Evolutionary conservation across 2,797 vertebrate genomes (phyloP), one percentile per base, ranked within the genome.

Genomic region (Lacerta bilineata): DNA sequence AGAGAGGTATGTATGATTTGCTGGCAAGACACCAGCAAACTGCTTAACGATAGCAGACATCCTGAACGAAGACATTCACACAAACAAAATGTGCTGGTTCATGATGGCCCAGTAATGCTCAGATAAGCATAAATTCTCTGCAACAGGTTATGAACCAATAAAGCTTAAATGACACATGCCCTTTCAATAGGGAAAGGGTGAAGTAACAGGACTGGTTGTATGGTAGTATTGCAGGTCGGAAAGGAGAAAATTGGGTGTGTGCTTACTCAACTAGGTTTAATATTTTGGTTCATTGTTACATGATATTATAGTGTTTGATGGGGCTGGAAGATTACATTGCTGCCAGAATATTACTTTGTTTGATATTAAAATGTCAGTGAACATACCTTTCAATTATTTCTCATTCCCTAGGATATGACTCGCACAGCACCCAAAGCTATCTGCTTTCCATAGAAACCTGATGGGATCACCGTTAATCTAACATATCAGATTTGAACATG

Each of bases 331-430:
- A 90, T 83, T 93, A 68, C 85, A 92, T 82, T 95, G 84, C 90
- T 93, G 85, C 79, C 92, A 90, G 80, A 91, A 84, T 82, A 93
- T 95, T 95, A 91, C 84, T 95, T 95, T 39, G 76, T 89, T 74
- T 92, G 90, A 95, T 92, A 94, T 91, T 90, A 93, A 95, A 95
- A 95, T 90, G 90, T 92, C 93, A 94, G 90, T 66, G 89, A 95
- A 93, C 92, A 93, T 93, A 90, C 86, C 91, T 93, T 91, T 96
- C 89, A 93, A 88, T 87, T 94, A 92, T 89, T 93, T 89, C 80
- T 92, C 85, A 64, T 91, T 95, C 59, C 79, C 27, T 1, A 29
- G 33, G 43, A 78, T 5, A 64, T 90, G 79, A 90, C 85, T 55
- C 79, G 69, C 84, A 94, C 2, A 27, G 75, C 76, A 90, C 59